A percentile compares a stretch with the other conserved stretches of the same genome.
Evolutionary conservation across 2,888 invertebrate genomes (phyloP).

Genomic region (Hylaea fasciaria): DNA sequence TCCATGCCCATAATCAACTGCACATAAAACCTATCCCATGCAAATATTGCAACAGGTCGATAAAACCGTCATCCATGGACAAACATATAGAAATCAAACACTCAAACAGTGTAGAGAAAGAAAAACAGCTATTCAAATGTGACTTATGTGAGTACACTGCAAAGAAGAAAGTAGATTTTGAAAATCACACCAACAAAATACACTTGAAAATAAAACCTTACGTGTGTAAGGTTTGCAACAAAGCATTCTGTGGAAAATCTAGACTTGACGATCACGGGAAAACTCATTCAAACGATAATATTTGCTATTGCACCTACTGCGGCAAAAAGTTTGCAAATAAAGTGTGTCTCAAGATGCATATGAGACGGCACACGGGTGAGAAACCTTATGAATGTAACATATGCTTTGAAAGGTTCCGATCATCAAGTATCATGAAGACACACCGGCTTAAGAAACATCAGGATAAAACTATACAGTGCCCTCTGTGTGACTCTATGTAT

Average conservation of each 20-base stretch:
- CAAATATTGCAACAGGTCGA: slow-evolving; percentile 45
- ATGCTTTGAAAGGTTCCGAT: slow-evolving; percentile 57
- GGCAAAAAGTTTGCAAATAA: slow-evolving; percentile 57
- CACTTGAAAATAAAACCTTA: slow-evolving; percentile 40
- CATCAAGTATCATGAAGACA: slow-evolving; percentile 59
- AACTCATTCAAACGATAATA: slow-evolving; percentile 47
- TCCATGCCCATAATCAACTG: slow-evolving; percentile 48
- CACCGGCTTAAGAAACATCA: slow-evolving; percentile 58
- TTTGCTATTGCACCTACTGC: slow-evolving; percentile 51
- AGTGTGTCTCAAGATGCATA: slow-evolving; percentile 58
- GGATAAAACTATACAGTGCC: slow-evolving; percentile 55
- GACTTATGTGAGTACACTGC: slow-evolving; percentile 27
- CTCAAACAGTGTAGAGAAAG: slow-evolving; percentile 8
- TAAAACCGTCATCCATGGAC: slow-evolving; percentile 50
- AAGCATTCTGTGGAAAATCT: slow-evolving; percentile 48
- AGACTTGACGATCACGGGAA: slow-evolving; percentile 52
- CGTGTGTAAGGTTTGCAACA: slow-evolving; percentile 31
- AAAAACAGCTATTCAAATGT: slow-evolving; percentile 22
- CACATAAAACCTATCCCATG: slow-evolving; percentile 53
- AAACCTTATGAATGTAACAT: slow-evolving; percentile 58
- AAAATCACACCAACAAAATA: slow-evolving; percentile 39
- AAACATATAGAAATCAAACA: slow-evolving; percentile 54
- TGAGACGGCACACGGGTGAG: slow-evolving; percentile 58
- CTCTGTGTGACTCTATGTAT: slow-evolving; percentile 58
- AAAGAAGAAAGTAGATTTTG: slow-evolving; percentile 29